Evolutionary conservation across 2,888 invertebrate species (phyloP).

Genomic region (Drosophila putrida): DNA sequence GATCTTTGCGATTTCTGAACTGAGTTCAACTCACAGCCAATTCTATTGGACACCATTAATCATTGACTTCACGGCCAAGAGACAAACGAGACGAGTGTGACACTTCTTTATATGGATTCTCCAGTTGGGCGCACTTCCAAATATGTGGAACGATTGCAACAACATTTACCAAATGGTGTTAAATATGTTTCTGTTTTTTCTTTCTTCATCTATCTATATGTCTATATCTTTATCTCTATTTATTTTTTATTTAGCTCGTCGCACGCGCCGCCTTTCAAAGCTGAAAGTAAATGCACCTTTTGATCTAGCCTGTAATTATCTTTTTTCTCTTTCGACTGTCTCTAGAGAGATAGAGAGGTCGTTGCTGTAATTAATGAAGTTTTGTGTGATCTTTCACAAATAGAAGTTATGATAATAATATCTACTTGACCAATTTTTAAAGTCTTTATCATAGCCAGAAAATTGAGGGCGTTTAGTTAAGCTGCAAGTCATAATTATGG

Average conservation of each 20-base stretch:
- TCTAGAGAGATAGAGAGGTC: slow-evolving; percentile 22
- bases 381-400: slow-evolving; percentile 39
- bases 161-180: slow-evolving; percentile 60
- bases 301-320: slow-evolving; percentile 54
- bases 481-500: slow-evolving; percentile 52
- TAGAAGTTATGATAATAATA: slow-evolving; percentile 47
- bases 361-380: slow-evolving; percentile 66
- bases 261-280: slow-evolving; percentile 55
- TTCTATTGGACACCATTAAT: slow-evolving; percentile 59
- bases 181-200: slow-evolving; percentile 29
- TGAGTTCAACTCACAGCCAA: slow-evolving; percentile 28
- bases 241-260: slow-evolving; percentile 19
- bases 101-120: slow-evolving; percentile 56
- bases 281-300: slow-evolving; percentile 66
- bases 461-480: slow-evolving; percentile 31
- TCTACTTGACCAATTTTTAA: slow-evolving; percentile 39
- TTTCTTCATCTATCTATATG: slow-evolving; percentile 7
- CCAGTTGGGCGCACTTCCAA: slow-evolving; percentile 40
- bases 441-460: slow-evolving; percentile 39
- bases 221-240: slow-evolving; percentile 7
- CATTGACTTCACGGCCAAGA: slow-evolving; percentile 64
- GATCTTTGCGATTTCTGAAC: slow-evolving; percentile 39
- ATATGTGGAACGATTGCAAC: slow-evolving; percentile 47
- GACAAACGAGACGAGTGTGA: slow-evolving; percentile 38
- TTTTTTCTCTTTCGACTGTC: slow-evolving; percentile 31